Conservation (phyloP, 1,140 invertebrate genomes). For the Lanistes nyassanus region DNA sequence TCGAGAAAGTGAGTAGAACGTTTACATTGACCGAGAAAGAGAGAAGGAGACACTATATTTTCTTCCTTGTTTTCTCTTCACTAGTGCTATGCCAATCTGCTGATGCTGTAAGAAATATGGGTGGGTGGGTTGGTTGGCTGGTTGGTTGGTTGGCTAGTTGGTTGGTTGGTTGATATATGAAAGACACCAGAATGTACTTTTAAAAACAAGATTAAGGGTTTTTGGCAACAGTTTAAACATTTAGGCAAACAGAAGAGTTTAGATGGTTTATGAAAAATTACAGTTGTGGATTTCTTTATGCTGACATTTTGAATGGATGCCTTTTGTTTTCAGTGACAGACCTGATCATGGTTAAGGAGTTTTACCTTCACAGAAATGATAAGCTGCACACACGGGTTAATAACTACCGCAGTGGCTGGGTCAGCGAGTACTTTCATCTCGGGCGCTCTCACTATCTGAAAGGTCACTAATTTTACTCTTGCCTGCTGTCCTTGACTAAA, state of each 20-base stretch:
- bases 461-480: conserved; percentile 45
- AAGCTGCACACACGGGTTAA: conserved; percentile 73
- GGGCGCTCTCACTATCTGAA: conserved; percentile 69
- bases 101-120: too few relatives aligned
- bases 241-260: too few relatives aligned
- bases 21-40: neutral
- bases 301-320: neutral
- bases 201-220: too few relatives aligned
- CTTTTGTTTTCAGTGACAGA: conserved; percentile 56
- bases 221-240: too few relatives aligned
- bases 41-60: too few relatives aligned
- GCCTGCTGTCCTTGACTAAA: neutral
- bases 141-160: too few relatives aligned
- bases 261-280: neutral
- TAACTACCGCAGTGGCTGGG: conserved; percentile 71
- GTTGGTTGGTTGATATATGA: too few relatives aligned
- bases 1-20: conserved; percentile 71
- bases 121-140: too few relatives aligned
- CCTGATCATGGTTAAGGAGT: conserved; percentile 74
- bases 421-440: conserved; percentile 76
- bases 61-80: too few relatives aligned
- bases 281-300: neutral
- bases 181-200: too few relatives aligned
- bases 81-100: too few relatives aligned
- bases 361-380: conserved; percentile 78